Evolutionary conservation across 2,113 vertebrate species (phyloP).

Genomic region (Mobula hypostoma): DNA sequence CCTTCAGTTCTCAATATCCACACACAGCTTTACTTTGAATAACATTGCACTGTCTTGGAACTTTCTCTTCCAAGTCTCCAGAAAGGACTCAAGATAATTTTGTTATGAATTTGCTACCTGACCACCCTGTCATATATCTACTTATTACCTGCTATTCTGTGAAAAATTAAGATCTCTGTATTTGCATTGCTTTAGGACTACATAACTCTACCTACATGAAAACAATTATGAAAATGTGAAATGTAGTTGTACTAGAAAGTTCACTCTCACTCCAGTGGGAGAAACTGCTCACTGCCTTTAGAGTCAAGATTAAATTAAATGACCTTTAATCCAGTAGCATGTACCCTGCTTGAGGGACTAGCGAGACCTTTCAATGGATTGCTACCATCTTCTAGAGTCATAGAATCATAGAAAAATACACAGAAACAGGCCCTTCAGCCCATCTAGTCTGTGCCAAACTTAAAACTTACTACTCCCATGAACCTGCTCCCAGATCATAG

Average conservation of each 20-base stretch:
- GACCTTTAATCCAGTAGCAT: background rate
- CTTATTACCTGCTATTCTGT: background rate
- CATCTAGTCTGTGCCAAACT: too few species aligned
- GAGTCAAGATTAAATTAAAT: background rate
- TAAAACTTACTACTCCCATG: too few species aligned
- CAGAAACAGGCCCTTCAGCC: too few species aligned
- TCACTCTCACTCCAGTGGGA: background rate
- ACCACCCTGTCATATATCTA: background rate
- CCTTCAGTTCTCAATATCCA: background rate
- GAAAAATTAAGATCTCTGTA: background rate
- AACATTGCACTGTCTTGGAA: background rate
- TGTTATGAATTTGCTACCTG: too few species aligned
- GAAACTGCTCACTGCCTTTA: background rate
- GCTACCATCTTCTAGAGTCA: too few species aligned
- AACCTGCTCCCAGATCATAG: too few species aligned
- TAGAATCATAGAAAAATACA: too few species aligned
- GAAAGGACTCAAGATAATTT: too few species aligned
- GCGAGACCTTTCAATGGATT: too few species aligned
- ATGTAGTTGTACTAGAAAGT: background rate
- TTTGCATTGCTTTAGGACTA: too few species aligned
- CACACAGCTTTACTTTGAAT: background rate
- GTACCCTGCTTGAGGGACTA: background rate
- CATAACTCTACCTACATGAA: background rate
- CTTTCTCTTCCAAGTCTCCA: background rate
- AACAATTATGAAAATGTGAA: background rate